phyloP scores from a whole-genome alignment of 2,113 vertebrate species.

The Fregetta grallaria region DNA sequence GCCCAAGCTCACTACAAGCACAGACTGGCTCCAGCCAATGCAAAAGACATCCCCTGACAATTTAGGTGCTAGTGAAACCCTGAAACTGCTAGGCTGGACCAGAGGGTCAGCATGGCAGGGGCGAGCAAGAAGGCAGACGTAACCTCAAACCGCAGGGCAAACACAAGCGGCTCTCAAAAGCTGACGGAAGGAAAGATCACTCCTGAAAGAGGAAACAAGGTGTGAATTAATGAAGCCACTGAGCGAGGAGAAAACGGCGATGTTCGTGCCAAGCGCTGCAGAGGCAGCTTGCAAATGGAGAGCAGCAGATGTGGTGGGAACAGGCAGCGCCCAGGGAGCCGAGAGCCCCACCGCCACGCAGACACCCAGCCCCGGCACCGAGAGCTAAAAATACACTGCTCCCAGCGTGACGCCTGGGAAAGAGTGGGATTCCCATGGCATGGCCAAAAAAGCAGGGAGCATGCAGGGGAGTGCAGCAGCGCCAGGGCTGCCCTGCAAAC shows the following conservation, averaged over 20 bases:
- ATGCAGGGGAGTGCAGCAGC: background rate
- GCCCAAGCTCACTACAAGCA: background rate
- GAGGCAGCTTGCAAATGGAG: background rate
- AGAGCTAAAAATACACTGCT: background rate
- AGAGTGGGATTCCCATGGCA: background rate
- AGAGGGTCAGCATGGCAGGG: background rate
- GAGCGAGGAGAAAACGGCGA: background rate
- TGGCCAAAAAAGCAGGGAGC: background rate
- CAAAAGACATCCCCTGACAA: background rate
- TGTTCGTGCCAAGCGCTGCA: background rate
- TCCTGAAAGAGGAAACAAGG: background rate
- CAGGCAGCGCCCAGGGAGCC: background rate
- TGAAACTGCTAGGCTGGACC: background rate
- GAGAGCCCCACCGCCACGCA: background rate
- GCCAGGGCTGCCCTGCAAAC: background rate
- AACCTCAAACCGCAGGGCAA: background rate
- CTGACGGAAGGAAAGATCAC: background rate
- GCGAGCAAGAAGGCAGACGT: fast-evolving
- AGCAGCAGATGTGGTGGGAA: slow-evolving; percentile 17
- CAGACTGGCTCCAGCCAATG: background rate
- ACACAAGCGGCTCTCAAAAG: background rate
- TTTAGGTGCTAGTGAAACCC: background rate
- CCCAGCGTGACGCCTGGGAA: background rate
- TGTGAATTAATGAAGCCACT: background rate
- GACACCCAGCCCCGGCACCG: fast-evolving